Evolutionary conservation across 2,888 invertebrate genomes (phyloP).

Genomic region (Philereme vetulata): DNA sequence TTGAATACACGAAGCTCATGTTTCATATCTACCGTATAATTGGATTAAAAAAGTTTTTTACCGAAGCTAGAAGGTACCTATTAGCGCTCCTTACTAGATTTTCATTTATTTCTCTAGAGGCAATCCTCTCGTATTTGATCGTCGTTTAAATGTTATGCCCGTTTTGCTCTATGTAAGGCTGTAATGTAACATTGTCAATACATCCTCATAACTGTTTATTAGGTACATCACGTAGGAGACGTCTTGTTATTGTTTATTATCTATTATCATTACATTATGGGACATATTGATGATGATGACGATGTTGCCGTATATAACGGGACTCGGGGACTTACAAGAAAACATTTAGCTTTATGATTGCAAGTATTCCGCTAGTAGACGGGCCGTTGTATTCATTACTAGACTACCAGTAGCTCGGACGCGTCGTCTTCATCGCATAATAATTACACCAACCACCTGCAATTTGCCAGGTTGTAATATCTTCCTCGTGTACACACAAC

Average conservation of each 20-base stretch:
- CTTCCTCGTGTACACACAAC: constrained; percentile 33
- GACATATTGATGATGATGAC: constrained; percentile 29
- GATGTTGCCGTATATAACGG: constrained; percentile 46
- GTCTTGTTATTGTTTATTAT: constrained; percentile 33
- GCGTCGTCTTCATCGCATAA: constrained; percentile 57
- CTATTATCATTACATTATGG: constrained; percentile 37
- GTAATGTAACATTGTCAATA: constrained; percentile 20
- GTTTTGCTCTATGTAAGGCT: constrained; percentile 2
- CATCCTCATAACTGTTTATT: constrained; percentile 15
- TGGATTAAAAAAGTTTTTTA: not conserved
- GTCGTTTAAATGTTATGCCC: not conserved
- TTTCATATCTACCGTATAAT: not conserved
- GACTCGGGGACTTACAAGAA: constrained; percentile 47
- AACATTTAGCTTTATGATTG: constrained; percentile 62
- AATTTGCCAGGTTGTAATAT: constrained; percentile 49
- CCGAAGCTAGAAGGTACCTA: not conserved
- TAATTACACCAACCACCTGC: constrained; percentile 57
- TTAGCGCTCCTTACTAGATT: not conserved
- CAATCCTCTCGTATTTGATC: not conserved
- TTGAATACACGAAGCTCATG: constrained; percentile 9
- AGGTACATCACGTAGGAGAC: constrained; percentile 15
- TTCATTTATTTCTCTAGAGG: not conserved
- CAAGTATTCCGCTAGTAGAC: constrained; percentile 56
- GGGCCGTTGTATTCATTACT: constrained; percentile 56
- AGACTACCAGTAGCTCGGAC: constrained; percentile 45